These are phyloP conservation scores for Philhelius pedissequus DNA, from an alignment of 2,888 invertebrate species.

Conservation along the genomic window DNA sequence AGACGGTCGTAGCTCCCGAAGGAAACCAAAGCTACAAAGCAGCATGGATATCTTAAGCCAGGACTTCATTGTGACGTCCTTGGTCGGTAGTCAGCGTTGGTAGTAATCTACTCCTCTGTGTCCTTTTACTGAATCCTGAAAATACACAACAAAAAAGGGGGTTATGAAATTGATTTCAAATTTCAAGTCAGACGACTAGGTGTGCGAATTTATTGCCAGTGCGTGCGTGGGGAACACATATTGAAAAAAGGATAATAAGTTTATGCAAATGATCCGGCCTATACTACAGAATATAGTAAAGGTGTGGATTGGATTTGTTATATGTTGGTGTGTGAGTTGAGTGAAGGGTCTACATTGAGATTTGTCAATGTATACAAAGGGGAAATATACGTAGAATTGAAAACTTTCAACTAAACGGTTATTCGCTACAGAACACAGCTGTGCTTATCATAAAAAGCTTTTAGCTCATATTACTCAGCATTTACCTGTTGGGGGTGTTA, in stretches of 20 bases:
- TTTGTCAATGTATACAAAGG: neutral
- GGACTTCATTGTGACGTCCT: constrained; percentile 79
- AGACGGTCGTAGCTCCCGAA: constrained; percentile 92
- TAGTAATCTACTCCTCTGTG: neutral
- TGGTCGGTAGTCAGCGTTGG: neutral
- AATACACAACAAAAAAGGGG: constrained; percentile 2
- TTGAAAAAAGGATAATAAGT: constrained; percentile 10
- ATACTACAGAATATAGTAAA: neutral
- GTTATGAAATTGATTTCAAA: constrained; percentile 31
- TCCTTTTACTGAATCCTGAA: constrained; percentile 13
- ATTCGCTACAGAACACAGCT: constrained; percentile 8
- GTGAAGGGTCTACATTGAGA: neutral
- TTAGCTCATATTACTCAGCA: neutral
- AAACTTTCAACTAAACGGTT: constrained; percentile 14
- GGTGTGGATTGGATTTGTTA: neutral
- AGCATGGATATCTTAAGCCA: constrained; percentile 87
- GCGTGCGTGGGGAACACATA: constrained; percentile 10
- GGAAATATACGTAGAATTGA: neutral
- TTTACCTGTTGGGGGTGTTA: neutral
- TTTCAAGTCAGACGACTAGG: neutral
- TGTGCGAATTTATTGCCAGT: constrained; percentile 8
- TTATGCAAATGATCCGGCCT: constrained; percentile 32
- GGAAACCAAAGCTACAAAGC: constrained; percentile 88
- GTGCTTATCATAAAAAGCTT: neutral
- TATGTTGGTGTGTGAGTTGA: neutral